phyloP scores from a whole-genome alignment of 2,113 vertebrate genomes.

The Brachyhypopomus occidentalis region DNA sequence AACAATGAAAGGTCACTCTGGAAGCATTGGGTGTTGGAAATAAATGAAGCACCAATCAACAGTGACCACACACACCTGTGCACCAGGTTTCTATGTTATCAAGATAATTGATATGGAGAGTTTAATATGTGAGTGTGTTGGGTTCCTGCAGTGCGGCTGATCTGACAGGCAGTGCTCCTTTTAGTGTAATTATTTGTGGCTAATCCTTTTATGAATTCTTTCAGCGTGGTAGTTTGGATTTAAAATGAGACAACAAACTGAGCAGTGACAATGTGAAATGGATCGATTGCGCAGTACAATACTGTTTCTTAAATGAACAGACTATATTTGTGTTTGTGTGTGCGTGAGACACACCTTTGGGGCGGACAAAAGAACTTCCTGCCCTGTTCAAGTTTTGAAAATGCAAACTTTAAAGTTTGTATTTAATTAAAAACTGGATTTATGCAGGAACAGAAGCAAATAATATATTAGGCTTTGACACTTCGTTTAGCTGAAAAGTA shows the following conservation, averaged over 20 bases:
- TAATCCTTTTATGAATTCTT: constrained; percentile 18
- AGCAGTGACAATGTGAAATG: no score
- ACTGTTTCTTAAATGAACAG: no score
- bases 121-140: background rate
- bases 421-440: constrained; percentile 19
- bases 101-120: background rate
- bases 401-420: background rate
- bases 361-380: background rate
- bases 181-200: background rate
- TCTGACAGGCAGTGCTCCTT: background rate
- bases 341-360: background rate
- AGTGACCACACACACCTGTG: background rate
- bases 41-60: background rate
- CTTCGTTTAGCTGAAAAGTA: background rate
- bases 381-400: constrained; percentile 13
- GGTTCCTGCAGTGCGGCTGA: constrained; percentile 2
- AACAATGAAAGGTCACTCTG: no score
- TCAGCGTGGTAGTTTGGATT: background rate
- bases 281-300: no score
- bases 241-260: no score
- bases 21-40: background rate
- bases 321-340: background rate
- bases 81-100: constrained; percentile 15
- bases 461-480: background rate
- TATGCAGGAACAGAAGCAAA: background rate